These are phyloP conservation scores for Camptogramma bilineatum DNA, from an alignment of 2,888 invertebrate genomes.

Conservation along the genomic window DNA sequence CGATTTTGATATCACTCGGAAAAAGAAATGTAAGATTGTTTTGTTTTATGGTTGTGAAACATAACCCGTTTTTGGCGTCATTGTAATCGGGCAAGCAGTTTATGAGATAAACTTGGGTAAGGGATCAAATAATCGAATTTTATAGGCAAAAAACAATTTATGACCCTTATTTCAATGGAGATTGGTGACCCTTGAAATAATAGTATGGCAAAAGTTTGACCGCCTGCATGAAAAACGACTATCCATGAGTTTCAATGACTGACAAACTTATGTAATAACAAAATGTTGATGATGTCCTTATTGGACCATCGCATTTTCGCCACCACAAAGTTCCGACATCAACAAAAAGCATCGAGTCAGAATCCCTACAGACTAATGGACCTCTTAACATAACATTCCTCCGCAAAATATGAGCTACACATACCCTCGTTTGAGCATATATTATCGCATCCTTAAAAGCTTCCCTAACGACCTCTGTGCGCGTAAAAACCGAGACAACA, in stretches of 20 bases:
- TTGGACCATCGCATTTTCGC: background rate
- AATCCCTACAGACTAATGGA: background rate
- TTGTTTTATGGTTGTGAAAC: constrained; percentile 23
- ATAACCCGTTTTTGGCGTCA: constrained; percentile 11
- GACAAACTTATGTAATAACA: too few relatives aligned
- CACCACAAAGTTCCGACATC: background rate
- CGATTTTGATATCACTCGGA: constrained; percentile 24
- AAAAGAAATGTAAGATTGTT: constrained; percentile 22
- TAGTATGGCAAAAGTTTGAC: background rate
- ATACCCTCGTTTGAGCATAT: constrained; percentile 9
- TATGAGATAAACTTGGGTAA: background rate
- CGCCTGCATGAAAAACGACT: too few relatives aligned
- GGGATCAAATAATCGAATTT: constrained; percentile 5
- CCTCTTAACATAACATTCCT: constrained; percentile 1
- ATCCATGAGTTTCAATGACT: too few relatives aligned
- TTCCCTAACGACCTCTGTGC: constrained; percentile 26
- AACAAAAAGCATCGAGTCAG: too few relatives aligned
- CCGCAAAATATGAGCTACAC: constrained; percentile 2
- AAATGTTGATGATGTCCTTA: too few relatives aligned
- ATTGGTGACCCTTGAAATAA: background rate
- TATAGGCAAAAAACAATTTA: background rate
- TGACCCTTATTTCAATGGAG: background rate
- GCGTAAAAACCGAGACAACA: constrained; percentile 34
- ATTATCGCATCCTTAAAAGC: constrained; percentile 26
- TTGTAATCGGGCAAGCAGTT: constrained; percentile 6